A percentile compares a stretch with the other conserved stretches of the same genome.
These are phyloP conservation scores for Cynoglossus semilaevis DNA, from an alignment of 2,113 vertebrate species.

Conservation along the genomic window DNA sequence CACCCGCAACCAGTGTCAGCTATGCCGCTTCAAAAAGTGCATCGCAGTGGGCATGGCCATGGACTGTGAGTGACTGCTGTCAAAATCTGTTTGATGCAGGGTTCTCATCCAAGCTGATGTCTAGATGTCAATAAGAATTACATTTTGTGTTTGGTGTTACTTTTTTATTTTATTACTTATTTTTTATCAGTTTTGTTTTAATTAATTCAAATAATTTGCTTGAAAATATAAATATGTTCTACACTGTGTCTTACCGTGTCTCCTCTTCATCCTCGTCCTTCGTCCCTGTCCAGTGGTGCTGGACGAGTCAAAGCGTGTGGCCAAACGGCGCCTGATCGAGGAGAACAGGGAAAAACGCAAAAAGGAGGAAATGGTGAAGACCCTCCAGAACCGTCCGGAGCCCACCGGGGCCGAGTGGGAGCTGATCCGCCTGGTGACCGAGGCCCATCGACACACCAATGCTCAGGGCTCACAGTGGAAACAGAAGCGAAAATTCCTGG, in stretches of 20 bases:
- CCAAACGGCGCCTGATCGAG: constrained; percentile 95
- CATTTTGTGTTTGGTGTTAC: no score
- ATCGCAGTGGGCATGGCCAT: constrained; percentile 81
- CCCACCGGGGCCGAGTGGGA: constrained; percentile 93
- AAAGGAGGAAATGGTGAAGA: constrained; percentile 94
- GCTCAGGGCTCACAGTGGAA: constrained; percentile 99
- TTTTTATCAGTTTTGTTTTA: no score
- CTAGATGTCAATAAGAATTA: no score
- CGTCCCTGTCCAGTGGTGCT: constrained; percentile 84
- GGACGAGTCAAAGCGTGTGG: constrained; percentile 94
- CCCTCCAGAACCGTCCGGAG: constrained; percentile 90
- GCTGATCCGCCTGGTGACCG: constrained; percentile 90
- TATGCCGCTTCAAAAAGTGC: constrained; percentile 98
- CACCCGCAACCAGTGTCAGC: constrained; percentile 98
- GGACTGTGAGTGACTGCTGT: constrained; percentile 63
- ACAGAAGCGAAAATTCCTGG: constrained; percentile 98
- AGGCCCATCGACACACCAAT: constrained; percentile 95
- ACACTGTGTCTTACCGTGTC: neutral
- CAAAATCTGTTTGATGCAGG: no score
- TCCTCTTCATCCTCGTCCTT: neutral
- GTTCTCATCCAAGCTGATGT: no score
- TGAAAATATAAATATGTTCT: no score
- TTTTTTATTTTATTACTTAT: no score
- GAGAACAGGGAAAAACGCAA: constrained; percentile 93
- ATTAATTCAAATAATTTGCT: no score